Percentiles rank a stretch among this genome's conserved stretches.
These are phyloP conservation scores for Thecophora atra DNA, from an alignment of 2,888 invertebrate genomes.

Conservation along the genomic window DNA sequence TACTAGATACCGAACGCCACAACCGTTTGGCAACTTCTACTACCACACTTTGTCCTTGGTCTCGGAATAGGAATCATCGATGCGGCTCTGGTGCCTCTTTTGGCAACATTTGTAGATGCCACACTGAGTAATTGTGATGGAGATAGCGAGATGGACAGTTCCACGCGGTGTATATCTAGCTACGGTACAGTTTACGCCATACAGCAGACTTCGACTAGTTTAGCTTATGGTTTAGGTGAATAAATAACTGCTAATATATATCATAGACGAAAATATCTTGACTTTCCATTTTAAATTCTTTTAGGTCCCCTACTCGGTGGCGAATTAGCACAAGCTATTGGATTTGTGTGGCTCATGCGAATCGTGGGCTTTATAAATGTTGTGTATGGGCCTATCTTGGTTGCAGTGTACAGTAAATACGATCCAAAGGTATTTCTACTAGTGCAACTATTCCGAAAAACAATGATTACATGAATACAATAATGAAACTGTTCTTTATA, in stretches of 20 bases:
- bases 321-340: conserved; percentile 74
- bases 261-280: not conserved
- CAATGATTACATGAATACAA: too few relatives aligned
- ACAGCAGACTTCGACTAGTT: conserved; percentile 82
- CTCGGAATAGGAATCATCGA: conserved; percentile 83
- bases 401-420: conserved; percentile 61
- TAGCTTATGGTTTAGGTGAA: conserved; percentile 80
- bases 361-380: conserved; percentile 76
- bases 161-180: conserved; percentile 65
- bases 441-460: too few relatives aligned
- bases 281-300: not conserved
- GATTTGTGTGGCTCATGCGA: conserved; percentile 80
- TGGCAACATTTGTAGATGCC: conserved; percentile 77
- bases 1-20: conserved; percentile 72
- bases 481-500: not conserved
- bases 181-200: conserved; percentile 85
- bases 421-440: conserved; percentile 57
- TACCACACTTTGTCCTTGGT: conserved; percentile 83
- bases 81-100: conserved; percentile 80
- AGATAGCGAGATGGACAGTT: conserved; percentile 32
- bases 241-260: not conserved
- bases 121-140: conserved; percentile 59
- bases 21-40: conserved; percentile 71
- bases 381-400: conserved; percentile 74
- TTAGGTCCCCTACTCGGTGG: conserved; percentile 80